Percentiles rank a stretch among this genome's conserved stretches.
These are phyloP conservation scores for Apamea monoglypha DNA, from an alignment of 2,888 invertebrate genomes.

Conservation along the genomic window DNA sequence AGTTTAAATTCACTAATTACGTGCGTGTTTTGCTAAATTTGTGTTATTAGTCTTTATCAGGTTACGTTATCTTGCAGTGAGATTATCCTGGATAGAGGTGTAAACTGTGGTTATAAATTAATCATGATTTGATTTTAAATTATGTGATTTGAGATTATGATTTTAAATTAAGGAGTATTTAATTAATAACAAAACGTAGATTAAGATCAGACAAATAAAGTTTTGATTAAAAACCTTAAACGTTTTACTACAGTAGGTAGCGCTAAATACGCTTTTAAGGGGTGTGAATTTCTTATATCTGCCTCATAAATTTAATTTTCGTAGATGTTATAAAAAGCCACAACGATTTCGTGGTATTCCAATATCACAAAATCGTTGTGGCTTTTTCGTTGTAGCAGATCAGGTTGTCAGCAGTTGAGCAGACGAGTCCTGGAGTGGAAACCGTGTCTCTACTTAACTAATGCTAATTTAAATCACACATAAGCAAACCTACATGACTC, in stretches of 20 bases:
- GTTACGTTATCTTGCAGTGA: neutral
- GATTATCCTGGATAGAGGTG: constrained; percentile 1
- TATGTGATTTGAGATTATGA: neutral
- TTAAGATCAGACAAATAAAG: no score
- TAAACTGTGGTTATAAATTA: neutral
- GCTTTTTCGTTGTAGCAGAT: no score
- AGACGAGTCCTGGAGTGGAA: neutral
- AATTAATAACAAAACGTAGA: neutral
- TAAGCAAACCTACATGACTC: neutral
- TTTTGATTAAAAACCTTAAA: neutral
- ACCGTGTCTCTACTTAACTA: neutral
- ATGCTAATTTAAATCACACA: no score
- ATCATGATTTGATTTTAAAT: neutral
- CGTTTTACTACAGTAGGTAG: neutral
- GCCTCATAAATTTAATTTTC: neutral
- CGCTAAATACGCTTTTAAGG: neutral
- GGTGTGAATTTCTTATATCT: neutral
- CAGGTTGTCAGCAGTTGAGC: neutral
- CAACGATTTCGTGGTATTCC: neutral
- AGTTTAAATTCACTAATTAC: constrained; percentile 37
- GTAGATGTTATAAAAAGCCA: neutral
- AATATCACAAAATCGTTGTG: no score
- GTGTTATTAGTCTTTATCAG: constrained; percentile 25
- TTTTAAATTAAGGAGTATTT: neutral
- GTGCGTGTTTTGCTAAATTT: constrained; percentile 8